phyloP scores from a whole-genome alignment of 2,797 vertebrate species.

The Sarcophilus harrisii region DNA sequence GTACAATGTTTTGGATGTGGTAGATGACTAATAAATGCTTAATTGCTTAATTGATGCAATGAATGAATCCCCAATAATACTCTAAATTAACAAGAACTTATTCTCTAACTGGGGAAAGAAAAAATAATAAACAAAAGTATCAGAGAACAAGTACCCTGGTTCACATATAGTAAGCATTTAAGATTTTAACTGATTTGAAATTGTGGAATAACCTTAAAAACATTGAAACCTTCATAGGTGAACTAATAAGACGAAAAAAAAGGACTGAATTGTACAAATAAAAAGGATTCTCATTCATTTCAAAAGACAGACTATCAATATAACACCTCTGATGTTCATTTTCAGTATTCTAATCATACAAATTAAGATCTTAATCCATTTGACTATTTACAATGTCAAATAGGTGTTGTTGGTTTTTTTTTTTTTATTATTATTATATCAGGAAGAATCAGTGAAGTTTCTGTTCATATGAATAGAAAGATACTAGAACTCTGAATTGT shows the following conservation, averaged over 20 bases:
- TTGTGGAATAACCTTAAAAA: background rate
- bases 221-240: background rate
- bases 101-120: background rate
- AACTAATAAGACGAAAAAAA: background rate
- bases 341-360: background rate
- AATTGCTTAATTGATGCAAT: background rate
- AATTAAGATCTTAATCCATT: background rate
- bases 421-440: background rate
- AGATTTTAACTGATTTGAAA: background rate
- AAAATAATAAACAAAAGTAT: background rate
- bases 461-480: constrained; percentile 30
- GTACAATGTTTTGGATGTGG: background rate
- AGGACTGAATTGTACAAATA: background rate
- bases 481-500: constrained; percentile 10
- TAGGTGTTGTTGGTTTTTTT: background rate
- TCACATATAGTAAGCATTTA: background rate
- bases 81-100: background rate
- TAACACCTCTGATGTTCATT: background rate
- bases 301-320: background rate
- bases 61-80: background rate
- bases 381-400: background rate
- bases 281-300: background rate
- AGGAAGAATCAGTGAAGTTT: background rate
- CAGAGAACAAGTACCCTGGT: background rate
- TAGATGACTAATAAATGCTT: background rate